Percentiles rank a stretch among this genome's conserved stretches.
These are phyloP conservation scores for Pteronotus mesoamericanus DNA, from an alignment of 2,797 vertebrate species.

Conservation along the genomic window DNA sequence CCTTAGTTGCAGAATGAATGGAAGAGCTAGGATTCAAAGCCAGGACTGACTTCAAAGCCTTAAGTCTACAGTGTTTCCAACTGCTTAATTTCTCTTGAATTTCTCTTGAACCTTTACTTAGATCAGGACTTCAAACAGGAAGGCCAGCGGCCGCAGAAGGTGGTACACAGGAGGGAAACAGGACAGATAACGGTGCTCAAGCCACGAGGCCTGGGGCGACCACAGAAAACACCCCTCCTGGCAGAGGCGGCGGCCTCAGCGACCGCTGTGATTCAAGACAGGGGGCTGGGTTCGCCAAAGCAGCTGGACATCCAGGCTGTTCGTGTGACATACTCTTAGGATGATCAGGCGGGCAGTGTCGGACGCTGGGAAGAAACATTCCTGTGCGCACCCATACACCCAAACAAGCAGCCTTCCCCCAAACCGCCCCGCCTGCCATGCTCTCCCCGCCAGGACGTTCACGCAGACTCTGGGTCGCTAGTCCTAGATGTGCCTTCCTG, in stretches of 20 bases:
- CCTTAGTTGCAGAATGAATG: background rate
- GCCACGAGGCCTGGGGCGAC: background rate
- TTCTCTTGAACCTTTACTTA: constrained; percentile 2
- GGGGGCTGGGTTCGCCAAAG: no score
- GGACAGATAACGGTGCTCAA: background rate
- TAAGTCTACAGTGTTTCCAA: background rate
- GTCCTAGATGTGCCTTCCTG: background rate
- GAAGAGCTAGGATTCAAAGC: background rate
- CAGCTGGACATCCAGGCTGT: no score
- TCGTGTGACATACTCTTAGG: background rate
- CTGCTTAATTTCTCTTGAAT: background rate
- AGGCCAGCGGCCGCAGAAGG: background rate
- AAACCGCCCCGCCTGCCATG: background rate
- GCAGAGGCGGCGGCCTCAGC: background rate
- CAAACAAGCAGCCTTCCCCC: background rate
- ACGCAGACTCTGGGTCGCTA: background rate
- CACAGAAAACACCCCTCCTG: background rate
- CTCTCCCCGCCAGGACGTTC: background rate
- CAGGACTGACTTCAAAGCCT: background rate
- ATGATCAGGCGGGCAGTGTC: background rate
- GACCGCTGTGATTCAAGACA: background rate
- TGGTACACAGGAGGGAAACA: background rate
- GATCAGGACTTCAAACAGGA: background rate
- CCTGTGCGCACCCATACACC: background rate
- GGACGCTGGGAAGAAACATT: background rate